Percentiles rank a stretch among this genome's conserved stretches.
Evolutionary conservation across 2,113 vertebrate species (phyloP).

Genomic region (Tetraodon nigroviridis): DNA sequence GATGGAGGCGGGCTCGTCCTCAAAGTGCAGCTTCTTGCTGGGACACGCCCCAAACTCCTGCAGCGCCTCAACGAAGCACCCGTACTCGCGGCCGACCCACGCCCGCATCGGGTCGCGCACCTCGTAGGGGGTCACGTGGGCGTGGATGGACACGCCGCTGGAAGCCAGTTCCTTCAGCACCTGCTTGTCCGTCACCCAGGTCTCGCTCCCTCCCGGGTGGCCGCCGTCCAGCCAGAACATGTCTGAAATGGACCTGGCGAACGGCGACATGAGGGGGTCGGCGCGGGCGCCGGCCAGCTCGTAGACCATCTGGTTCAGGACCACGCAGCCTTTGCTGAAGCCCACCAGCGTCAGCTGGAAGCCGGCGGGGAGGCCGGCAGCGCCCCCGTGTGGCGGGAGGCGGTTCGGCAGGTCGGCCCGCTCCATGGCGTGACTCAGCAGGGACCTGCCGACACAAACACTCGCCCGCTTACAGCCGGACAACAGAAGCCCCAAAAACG

Average conservation of each 20-base stretch:
- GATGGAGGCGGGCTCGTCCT: conserved; percentile 83
- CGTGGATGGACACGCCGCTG: conserved; percentile 81
- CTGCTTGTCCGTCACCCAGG: conserved; percentile 87
- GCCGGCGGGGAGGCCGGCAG: conserved; percentile 36
- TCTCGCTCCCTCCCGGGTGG: conserved; percentile 91
- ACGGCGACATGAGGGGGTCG: conserved; percentile 77
- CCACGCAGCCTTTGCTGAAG: conserved; percentile 98
- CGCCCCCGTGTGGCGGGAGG: conserved; percentile 64
- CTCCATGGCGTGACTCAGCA: conserved; percentile 86
- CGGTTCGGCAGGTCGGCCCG: conserved; percentile 73
- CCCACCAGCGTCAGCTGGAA: conserved; percentile 84
- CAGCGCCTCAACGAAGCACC: conserved; percentile 82
- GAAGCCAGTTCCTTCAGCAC: conserved; percentile 81
- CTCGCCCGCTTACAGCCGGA: too few relatives aligned
- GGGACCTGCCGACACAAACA: conserved; percentile 52
- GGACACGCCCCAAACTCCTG: conserved; percentile 81
- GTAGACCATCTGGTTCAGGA: conserved; percentile 92
- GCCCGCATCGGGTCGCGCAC: conserved; percentile 90
- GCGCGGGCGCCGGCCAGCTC: conserved; percentile 83
- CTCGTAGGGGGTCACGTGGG: conserved; percentile 95
- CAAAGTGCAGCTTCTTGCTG: conserved; percentile 85
- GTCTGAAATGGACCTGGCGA: conserved; percentile 78
- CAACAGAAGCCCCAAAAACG: too few relatives aligned
- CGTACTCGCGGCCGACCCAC: conserved; percentile 94
- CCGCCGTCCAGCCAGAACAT: conserved; percentile 97